These are phyloP conservation scores for Perccottus glenii DNA, from an alignment of 2,113 vertebrate species.

Conservation along the genomic window DNA sequence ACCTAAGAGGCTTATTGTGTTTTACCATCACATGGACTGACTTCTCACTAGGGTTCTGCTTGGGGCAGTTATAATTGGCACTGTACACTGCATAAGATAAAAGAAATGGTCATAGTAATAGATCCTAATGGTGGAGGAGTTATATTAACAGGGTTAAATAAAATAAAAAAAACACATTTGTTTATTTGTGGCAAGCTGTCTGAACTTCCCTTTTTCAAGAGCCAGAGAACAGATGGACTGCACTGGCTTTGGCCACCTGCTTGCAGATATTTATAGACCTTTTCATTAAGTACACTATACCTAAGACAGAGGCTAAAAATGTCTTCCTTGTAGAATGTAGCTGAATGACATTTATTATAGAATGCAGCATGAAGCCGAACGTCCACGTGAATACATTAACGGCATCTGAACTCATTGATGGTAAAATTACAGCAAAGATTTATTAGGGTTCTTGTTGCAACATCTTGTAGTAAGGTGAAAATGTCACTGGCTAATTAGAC, in stretches of 20 bases:
- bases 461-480: neutral
- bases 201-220: slow-evolving; percentile 24
- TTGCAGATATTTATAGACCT: slow-evolving; percentile 71
- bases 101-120: slow-evolving; percentile 3
- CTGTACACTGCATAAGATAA: slow-evolving; percentile 24
- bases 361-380: neutral
- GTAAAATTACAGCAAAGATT: neutral
- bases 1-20: slow-evolving; percentile 78
- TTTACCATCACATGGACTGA: slow-evolving; percentile 73
- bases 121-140: neutral
- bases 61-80: slow-evolving; percentile 42
- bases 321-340: slow-evolving; percentile 5
- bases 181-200: neutral
- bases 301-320: slow-evolving; percentile 39
- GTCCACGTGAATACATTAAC: neutral
- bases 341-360: slow-evolving; percentile 1
- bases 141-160: neutral
- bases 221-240: slow-evolving; percentile 73
- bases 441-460: neutral
- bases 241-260: slow-evolving; percentile 70
- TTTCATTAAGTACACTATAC: slow-evolving; percentile 36
- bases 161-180: neutral
- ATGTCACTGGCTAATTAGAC: slow-evolving; percentile 7
- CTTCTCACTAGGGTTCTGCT: slow-evolving; percentile 50
- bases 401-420: neutral